Evolutionary conservation across 2,888 invertebrate species (phyloP), one percentile per base, ranked within the genome.

Genomic region (Eustalomyia histrio): DNA sequence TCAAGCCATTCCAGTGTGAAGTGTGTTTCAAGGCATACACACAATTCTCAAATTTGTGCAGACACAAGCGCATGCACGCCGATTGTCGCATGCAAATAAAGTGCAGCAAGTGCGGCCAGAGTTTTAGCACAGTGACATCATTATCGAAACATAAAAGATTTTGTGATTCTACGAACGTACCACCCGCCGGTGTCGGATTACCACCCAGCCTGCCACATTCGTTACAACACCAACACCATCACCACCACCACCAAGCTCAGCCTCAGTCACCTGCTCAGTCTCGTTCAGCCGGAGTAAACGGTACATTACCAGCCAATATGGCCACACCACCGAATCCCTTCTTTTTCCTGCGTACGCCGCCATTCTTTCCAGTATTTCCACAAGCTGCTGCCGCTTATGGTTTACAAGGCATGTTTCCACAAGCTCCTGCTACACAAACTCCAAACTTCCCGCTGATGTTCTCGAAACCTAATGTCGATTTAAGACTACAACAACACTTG

Each of bases 11-110:
- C 92, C 95, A 95, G 93, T 98, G 97, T 91, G 96, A 96, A 90
- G 97, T 98, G 84, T 99, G 99, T 92, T 95, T 95, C 89, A 99
- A 99, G 94, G 95, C 98, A 10, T 99, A 99, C 92, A 99, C 99
- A 3, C 99, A 99, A 92, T 99, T 99, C 91, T 99, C 99, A 50
- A 99, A 99, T 91, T 93, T 99, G 88, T 99, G 99, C 90, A 95
- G 99, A n/a, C 99, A 99, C 92, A 98, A 97, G 89, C 97, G 99
- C 76, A 99, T 99, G 97, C 99, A 99, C 92, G 95, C 96, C 71
- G 96, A 97, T 89, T 99, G 99, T 90, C 95, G 97, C 86, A 95
- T 95, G 91, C 95, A 96, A 89, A 96, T 97, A 88, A 97, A 97
- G 92, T 99, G 99, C 91, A 94, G 93, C 87, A 97, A 98, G 93